Evolutionary conservation across 2,888 invertebrate species (phyloP).

Genomic region (Cosmia pyralina): DNA sequence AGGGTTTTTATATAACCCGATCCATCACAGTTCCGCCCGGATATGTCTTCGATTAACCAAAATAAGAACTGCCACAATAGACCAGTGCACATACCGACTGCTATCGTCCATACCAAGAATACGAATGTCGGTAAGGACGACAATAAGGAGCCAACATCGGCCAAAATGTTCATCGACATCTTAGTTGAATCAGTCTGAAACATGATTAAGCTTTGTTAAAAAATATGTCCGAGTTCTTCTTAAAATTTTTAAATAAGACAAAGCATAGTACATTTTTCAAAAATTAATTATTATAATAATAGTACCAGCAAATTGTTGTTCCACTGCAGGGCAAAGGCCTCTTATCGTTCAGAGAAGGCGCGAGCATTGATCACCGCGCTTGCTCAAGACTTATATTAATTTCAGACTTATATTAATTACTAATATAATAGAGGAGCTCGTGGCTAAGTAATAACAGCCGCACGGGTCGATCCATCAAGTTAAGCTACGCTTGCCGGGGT

Average conservation of each 20-base stretch:
- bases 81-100: constrained; percentile 95
- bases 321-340: too few relatives aligned
- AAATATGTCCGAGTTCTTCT: background rate
- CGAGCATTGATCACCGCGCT: background rate
- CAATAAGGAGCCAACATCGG: constrained; percentile 92
- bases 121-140: constrained; percentile 92
- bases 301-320: background rate
- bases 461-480: too few relatives aligned
- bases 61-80: constrained; percentile 97
- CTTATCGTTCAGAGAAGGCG: background rate
- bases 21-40: constrained; percentile 83
- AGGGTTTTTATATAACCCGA: constrained; percentile 92
- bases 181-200: constrained; percentile 91
- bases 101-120: constrained; percentile 95
- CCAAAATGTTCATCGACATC: constrained; percentile 92
- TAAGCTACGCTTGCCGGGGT: too few relatives aligned
- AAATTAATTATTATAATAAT: background rate
- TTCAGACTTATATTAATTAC: too few relatives aligned
- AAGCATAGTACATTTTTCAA: background rate
- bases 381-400: background rate
- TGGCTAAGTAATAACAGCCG: too few relatives aligned
- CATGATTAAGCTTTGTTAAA: background rate
- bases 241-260: background rate
- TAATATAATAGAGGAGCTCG: too few relatives aligned
- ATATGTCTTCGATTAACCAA: constrained; percentile 95